These are phyloP conservation scores for Sander vitreus DNA, from an alignment of 2,113 vertebrate species.

Conservation along the genomic window DNA sequence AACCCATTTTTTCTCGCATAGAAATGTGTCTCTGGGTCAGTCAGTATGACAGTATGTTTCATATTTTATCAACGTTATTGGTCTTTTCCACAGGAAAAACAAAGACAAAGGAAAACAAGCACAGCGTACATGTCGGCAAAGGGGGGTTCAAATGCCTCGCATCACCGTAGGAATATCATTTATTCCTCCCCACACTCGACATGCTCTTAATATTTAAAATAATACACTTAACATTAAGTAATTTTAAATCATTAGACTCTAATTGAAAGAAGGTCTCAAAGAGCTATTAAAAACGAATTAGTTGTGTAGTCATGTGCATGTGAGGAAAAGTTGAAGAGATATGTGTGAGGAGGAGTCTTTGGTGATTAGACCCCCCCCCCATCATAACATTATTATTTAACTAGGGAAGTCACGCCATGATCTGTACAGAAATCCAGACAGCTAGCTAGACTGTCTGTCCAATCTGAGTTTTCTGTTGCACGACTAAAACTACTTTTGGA, in stretches of 20 bases:
- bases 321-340: constrained; percentile 5
- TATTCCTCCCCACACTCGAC: neutral
- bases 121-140: constrained; percentile 13
- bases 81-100: neutral
- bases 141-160: neutral
- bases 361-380: neutral
- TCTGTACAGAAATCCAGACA: neutral
- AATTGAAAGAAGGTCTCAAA: constrained; percentile 16
- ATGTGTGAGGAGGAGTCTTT: constrained; percentile 1
- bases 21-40: constrained; percentile 33
- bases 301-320: constrained; percentile 1
- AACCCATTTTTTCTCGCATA: constrained; percentile 15
- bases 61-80: constrained; percentile 35
- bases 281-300: constrained; percentile 27
- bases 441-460: no score
- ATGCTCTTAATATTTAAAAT: constrained; percentile 18
- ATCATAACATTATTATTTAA: neutral
- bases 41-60: constrained; percentile 29
- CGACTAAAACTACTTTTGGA: no score
- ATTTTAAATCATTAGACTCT: constrained; percentile 2
- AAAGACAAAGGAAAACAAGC: constrained; percentile 29
- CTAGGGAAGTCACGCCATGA: neutral
- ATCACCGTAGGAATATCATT: neutral
- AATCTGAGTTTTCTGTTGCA: no score
- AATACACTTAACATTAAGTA: constrained; percentile 3